Evolutionary conservation across 1,140 invertebrate genomes (phyloP).

Genomic region (Trichonephila inaurata): DNA sequence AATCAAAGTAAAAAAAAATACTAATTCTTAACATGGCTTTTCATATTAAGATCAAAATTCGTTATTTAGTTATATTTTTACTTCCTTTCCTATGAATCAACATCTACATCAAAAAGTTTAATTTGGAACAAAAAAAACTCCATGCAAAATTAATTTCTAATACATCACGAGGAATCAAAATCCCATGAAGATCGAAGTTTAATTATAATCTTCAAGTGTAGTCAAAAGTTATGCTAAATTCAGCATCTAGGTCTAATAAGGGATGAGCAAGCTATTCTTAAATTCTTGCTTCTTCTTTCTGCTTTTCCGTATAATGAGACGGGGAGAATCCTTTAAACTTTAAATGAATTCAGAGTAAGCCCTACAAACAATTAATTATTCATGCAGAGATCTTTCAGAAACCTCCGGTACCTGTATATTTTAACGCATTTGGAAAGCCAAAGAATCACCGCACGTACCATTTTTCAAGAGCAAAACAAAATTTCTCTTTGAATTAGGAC

Average conservation of each 20-base stretch:
- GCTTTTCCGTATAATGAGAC: neutral
- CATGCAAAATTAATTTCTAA: no score
- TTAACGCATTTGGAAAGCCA: neutral
- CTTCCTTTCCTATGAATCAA: no score
- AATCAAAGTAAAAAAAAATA: no score
- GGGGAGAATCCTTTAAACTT: conserved; percentile 44
- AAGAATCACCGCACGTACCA: neutral
- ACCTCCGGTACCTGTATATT: conserved; percentile 20
- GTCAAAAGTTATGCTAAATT: neutral
- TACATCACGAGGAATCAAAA: neutral
- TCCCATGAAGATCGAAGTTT: neutral
- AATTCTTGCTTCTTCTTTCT: neutral
- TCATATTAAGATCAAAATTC: no score
- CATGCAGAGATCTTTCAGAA: conserved; percentile 32
- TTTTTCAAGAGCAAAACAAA: conserved; percentile 20
- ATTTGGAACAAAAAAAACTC: no score
- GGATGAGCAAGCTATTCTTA: neutral
- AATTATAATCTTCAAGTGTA: neutral
- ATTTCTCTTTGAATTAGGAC: conserved; percentile 3
- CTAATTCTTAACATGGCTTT: no score
- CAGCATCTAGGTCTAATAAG: neutral
- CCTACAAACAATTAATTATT: conserved; percentile 61
- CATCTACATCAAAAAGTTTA: no score
- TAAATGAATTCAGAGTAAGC: conserved; percentile 49
- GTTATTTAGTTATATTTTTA: no score